Conservation (phyloP, 2,113 vertebrate genomes). For the Varanus salvator region DNA sequence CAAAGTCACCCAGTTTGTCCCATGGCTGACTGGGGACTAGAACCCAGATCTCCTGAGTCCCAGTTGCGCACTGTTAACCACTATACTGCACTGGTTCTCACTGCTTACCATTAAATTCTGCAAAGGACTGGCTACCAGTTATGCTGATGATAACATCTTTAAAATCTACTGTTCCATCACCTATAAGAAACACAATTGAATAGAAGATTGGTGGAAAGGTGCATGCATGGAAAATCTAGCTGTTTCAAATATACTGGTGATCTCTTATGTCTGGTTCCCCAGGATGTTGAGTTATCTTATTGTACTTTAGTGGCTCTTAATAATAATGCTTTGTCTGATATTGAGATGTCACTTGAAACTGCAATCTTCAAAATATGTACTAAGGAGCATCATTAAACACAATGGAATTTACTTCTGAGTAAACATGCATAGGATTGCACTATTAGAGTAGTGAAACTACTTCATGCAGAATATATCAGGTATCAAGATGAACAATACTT, state of each 20-base stretch:
- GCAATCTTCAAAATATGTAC: background rate
- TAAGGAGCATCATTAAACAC: background rate
- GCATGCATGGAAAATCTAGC: background rate
- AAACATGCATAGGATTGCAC: background rate
- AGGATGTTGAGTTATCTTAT: background rate
- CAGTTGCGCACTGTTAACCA: no score
- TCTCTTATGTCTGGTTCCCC: background rate
- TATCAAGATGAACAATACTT: background rate
- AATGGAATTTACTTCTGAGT: background rate
- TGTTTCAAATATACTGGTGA: background rate
- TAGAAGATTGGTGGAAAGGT: background rate
- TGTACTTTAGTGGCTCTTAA: background rate
- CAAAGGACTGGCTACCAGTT: background rate
- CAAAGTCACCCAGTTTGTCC: no score
- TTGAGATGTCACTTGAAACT: background rate
- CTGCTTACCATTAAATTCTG: constrained; percentile 23
- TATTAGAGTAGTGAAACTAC: background rate
- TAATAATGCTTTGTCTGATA: background rate
- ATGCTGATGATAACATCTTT: constrained; percentile 17
- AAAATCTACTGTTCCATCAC: background rate
- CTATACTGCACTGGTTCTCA: no score
- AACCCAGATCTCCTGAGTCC: no score
- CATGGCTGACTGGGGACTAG: no score
- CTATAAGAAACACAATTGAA: constrained; percentile 9
- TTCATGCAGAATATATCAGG: background rate